Conservation (phyloP, 2,888 invertebrate species). For the Drosophila lutescens region DNA sequence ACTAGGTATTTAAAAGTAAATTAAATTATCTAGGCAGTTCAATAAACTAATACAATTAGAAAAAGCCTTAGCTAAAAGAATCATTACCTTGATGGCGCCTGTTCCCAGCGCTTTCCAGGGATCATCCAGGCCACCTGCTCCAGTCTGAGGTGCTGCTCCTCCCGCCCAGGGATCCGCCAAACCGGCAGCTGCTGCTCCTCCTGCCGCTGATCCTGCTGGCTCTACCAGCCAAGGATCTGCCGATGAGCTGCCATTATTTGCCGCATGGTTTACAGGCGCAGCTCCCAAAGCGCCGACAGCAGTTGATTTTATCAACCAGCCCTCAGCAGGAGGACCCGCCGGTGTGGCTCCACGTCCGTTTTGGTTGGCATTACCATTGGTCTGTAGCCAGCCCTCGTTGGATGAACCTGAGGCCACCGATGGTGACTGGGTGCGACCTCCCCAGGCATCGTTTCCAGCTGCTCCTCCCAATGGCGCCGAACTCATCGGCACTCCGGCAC, state of each 20-base stretch:
- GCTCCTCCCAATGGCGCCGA: constrained; percentile 41
- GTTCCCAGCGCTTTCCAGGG: constrained; percentile 86
- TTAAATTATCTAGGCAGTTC: neutral
- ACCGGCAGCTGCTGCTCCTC: constrained; percentile 34
- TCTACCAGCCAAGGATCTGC: constrained; percentile 82
- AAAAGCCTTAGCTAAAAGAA: no score
- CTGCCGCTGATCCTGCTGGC: constrained; percentile 28
- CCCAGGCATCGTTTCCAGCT: constrained; percentile 77
- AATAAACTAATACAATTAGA: no score
- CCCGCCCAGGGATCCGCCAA: constrained; percentile 71
- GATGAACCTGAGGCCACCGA: constrained; percentile 84
- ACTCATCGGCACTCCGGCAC: constrained; percentile 71
- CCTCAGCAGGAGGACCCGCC: constrained; percentile 64
- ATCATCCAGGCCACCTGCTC: constrained; percentile 83
- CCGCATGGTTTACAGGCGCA: constrained; percentile 55
- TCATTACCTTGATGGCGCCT: constrained; percentile 73
- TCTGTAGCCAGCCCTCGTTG: constrained; percentile 84
- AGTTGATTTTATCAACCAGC: constrained; percentile 80
- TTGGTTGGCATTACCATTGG: constrained; percentile 73
- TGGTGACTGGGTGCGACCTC: constrained; percentile 83
- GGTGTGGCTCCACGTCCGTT: constrained; percentile 62
- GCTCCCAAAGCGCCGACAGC: constrained; percentile 53
- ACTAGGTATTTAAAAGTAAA: neutral
- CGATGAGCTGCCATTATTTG: constrained; percentile 55
- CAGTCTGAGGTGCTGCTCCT: constrained; percentile 72